phyloP scores from a whole-genome alignment of 2,888 invertebrate genomes.

The Tipula confusa region DNA sequence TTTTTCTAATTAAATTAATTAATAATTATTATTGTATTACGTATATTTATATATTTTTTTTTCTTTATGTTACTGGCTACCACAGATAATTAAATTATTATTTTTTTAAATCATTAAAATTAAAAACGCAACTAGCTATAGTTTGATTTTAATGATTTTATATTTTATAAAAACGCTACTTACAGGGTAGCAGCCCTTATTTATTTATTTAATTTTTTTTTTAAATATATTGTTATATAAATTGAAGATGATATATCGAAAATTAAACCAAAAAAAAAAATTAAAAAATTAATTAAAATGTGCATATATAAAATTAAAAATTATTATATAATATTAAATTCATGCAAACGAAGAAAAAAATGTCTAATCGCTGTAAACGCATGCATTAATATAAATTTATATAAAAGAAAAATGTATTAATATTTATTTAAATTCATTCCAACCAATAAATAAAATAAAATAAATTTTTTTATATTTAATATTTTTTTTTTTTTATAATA shows the following conservation, averaged over 20 bases:
- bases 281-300: not conserved
- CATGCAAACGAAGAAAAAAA: conserved; percentile 25
- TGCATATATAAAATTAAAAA: conserved; percentile 13
- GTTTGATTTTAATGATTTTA: not conserved
- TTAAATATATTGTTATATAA: not conserved
- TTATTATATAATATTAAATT: not conserved
- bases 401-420: not conserved
- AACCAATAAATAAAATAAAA: conserved; percentile 21
- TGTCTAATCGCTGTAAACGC: not conserved
- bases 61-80: conserved; percentile 39
- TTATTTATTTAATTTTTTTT: not conserved
- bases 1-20: not conserved
- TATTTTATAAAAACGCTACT: conserved; percentile 50
- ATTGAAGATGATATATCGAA: not conserved
- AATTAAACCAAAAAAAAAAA: conserved; percentile 13
- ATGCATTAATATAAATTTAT: not conserved
- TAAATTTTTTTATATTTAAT: conserved; percentile 4
- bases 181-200: conserved; percentile 70
- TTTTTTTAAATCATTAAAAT: not conserved
- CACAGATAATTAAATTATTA: conserved; percentile 37
- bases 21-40: not conserved
- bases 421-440: not conserved
- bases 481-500: not conserved
- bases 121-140: not conserved
- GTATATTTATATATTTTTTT: not conserved